phyloP scores from a whole-genome alignment of 2,797 vertebrate species.

The Peromyscus nudipes region DNA sequence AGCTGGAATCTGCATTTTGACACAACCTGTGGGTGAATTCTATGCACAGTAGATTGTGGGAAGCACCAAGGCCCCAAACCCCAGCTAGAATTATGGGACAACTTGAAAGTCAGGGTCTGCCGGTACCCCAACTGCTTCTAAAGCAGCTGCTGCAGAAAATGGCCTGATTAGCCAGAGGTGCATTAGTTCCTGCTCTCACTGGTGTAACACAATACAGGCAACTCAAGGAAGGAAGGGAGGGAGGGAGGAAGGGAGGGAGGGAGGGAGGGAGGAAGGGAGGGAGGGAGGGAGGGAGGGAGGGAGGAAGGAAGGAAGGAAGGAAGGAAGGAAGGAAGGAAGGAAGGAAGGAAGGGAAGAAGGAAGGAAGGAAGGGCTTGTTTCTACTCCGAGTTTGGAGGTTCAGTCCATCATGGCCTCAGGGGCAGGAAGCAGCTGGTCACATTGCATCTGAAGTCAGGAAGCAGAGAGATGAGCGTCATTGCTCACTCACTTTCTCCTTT shows the following conservation, averaged over 20 bases:
- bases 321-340: too few relatives aligned
- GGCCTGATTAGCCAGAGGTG: neutral
- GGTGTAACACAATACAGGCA: neutral
- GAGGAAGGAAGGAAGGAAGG: neutral
- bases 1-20: neutral
- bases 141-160: neutral
- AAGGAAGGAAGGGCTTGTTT: neutral
- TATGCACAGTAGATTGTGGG: neutral
- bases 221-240: neutral
- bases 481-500: rapidly evolving
- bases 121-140: neutral
- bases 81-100: neutral
- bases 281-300: neutral
- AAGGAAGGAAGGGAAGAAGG: too few relatives aligned
- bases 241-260: too few relatives aligned
- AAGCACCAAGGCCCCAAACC: neutral
- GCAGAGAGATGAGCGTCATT: neutral
- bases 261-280: too few relatives aligned
- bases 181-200: neutral
- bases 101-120: neutral
- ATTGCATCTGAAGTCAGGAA: neutral
- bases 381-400: neutral
- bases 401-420: neutral
- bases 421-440: neutral
- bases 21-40: neutral